Percentiles rank a stretch among this genome's conserved stretches.
These are phyloP conservation scores for Cheilosia variabilis DNA, from an alignment of 2,888 invertebrate species.

Conservation along the genomic window DNA sequence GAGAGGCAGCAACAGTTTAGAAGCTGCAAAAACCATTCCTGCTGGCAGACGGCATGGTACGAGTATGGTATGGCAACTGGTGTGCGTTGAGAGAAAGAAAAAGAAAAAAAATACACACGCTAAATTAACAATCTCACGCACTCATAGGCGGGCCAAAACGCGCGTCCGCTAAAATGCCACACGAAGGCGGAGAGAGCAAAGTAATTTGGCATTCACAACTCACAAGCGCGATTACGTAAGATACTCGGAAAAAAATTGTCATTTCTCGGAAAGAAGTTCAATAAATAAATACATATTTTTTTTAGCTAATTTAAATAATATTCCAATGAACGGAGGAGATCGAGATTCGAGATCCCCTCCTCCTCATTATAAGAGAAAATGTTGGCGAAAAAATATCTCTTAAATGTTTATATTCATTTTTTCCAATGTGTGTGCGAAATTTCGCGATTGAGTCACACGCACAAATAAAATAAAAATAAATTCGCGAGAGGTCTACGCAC, in stretches of 20 bases:
- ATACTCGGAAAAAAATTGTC: constrained; percentile 9
- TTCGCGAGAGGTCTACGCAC: constrained; percentile 33
- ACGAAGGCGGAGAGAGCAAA: constrained; percentile 15
- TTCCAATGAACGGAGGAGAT: not conserved
- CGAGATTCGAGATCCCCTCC: too few relatives aligned
- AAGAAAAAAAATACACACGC: not conserved
- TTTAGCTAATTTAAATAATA: constrained; percentile 9
- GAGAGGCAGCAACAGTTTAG: constrained; percentile 1
- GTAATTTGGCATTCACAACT: constrained; percentile 22
- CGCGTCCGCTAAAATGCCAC: constrained; percentile 4
- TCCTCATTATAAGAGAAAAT: constrained; percentile 35
- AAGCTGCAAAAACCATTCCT: not conserved
- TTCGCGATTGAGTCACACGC: constrained; percentile 33
- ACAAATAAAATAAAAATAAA: constrained; percentile 1
- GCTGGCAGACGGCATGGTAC: constrained; percentile 2
- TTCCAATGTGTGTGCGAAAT: not conserved
- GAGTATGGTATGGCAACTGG: not conserved
- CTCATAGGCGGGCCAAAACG: constrained; percentile 34
- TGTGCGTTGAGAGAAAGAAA: constrained; percentile 1
- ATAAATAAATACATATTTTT: not conserved
- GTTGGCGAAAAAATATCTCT: constrained; percentile 31
- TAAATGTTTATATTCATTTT: not conserved
- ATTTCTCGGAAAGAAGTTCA: not conserved
- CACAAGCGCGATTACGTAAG: constrained; percentile 53
- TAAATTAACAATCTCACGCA: constrained; percentile 48